Conservation (phyloP, 2,888 invertebrate species). For the Spialia ferax region DNA sequence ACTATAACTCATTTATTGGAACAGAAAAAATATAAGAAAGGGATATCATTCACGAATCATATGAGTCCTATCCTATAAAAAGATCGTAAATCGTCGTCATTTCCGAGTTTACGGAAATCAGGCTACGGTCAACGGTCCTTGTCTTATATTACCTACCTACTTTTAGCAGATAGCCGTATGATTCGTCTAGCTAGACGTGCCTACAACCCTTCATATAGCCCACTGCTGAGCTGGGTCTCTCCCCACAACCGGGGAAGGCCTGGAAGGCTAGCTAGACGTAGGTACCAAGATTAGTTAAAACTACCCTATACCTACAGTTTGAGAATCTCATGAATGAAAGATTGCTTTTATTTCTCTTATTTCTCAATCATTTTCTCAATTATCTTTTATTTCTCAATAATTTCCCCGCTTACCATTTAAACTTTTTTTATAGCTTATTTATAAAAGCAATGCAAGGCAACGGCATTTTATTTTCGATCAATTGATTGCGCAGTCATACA, state of each 20-base stretch:
- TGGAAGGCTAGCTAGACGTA: too few species aligned
- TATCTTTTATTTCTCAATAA: too few species aligned
- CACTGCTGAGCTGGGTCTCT: too few species aligned
- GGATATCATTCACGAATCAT: conserved; percentile 52
- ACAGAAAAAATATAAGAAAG: conserved; percentile 50
- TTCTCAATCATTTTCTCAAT: too few species aligned
- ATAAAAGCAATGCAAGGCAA: neutral
- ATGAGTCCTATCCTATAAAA: conserved; percentile 57
- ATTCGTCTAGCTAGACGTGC: neutral
- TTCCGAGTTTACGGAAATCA: conserved; percentile 38
- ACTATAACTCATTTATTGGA: conserved; percentile 21
- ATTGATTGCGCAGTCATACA: conserved; percentile 35
- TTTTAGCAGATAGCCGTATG: too few species aligned
- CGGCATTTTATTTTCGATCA: conserved; percentile 12
- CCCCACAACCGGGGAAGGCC: too few species aligned
- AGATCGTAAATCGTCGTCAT: conserved; percentile 52
- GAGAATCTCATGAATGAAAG: too few species aligned
- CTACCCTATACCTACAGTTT: too few species aligned
- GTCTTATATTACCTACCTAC: neutral
- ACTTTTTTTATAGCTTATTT: too few species aligned
- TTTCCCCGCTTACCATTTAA: neutral
- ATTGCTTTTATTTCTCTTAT: too few species aligned
- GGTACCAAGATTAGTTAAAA: too few species aligned
- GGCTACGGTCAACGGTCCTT: neutral
- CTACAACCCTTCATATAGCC: too few species aligned